These are phyloP conservation scores for Achlya flavicornis DNA, from an alignment of 2,888 invertebrate genomes.

Conservation along the genomic window DNA sequence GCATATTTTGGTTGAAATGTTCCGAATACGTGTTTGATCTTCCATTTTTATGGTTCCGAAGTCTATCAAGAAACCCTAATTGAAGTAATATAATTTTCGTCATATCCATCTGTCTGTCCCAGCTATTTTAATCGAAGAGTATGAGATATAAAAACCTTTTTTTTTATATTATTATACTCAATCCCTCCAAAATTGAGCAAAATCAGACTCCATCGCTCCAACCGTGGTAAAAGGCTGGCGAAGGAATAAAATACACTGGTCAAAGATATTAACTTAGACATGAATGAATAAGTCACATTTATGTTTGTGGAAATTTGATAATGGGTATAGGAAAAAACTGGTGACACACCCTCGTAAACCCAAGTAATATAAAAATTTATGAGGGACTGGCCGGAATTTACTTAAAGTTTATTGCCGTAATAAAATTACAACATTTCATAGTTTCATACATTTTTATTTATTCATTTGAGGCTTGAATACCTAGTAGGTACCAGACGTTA, in stretches of 20 bases:
- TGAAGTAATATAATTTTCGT: too few species aligned
- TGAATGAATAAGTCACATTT: slow-evolving; percentile 11
- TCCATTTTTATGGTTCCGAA: too few species aligned
- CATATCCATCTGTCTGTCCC: too few species aligned
- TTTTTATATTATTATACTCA: too few species aligned
- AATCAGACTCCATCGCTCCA: too few species aligned
- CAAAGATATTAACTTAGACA: neutral
- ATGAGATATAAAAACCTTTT: too few species aligned
- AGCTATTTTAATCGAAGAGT: too few species aligned
- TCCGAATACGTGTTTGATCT: too few species aligned
- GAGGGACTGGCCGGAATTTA: slow-evolving; percentile 48
- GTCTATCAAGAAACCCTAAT: too few species aligned
- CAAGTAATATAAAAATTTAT: slow-evolving; percentile 50
- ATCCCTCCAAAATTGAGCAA: too few species aligned
- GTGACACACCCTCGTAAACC: slow-evolving; percentile 49
- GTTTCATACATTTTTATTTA: slow-evolving; percentile 32
- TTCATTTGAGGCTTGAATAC: slow-evolving; percentile 20
- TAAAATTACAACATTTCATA: slow-evolving; percentile 53
- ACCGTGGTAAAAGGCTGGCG: too few species aligned
- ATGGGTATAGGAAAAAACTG: slow-evolving; percentile 32
- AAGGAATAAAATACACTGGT: neutral
- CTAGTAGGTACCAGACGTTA: neutral
- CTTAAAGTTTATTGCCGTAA: slow-evolving; percentile 54
- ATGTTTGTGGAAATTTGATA: slow-evolving; percentile 36
- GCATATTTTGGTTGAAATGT: too few species aligned